Evolutionary conservation across 2,113 vertebrate species (phyloP).

Genomic region (Acanthochromis polyacanthus): DNA sequence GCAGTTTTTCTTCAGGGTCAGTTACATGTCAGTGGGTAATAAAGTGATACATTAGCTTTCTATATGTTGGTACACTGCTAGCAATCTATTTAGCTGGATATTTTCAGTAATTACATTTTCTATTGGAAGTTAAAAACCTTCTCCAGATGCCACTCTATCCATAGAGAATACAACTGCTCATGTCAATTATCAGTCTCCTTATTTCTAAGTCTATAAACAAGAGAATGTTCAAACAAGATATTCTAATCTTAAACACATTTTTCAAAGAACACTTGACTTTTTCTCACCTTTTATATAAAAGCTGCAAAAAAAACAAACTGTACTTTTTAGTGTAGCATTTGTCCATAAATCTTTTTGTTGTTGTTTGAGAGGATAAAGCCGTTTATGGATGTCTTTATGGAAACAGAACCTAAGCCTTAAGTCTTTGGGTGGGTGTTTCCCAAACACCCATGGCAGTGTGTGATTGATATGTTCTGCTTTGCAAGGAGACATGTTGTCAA

Average conservation of each 20-base stretch:
- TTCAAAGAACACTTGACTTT: too few relatives aligned
- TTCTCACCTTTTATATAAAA: too few relatives aligned
- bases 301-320: too few relatives aligned
- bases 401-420: not conserved
- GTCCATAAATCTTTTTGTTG: too few relatives aligned
- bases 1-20: not conserved
- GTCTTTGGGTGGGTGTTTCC: not conserved
- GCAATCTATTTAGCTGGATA: not conserved
- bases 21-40: constrained; percentile 8
- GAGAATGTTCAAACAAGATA: not conserved
- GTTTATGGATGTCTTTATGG: not conserved
- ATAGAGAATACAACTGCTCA: not conserved
- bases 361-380: not conserved
- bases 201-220: constrained; percentile 11
- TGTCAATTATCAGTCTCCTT: constrained; percentile 8
- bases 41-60: constrained; percentile 10
- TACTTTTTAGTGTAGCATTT: not conserved
- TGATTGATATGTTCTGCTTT: not conserved
- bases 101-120: not conserved
- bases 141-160: constrained; percentile 3
- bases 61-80: not conserved
- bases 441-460: not conserved
- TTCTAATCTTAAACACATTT: not conserved
- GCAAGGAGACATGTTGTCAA: not conserved
- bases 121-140: constrained; percentile 5